These are phyloP conservation scores for Fissipunctia ypsillon DNA, from an alignment of 2,888 invertebrate species.

Conservation along the genomic window DNA sequence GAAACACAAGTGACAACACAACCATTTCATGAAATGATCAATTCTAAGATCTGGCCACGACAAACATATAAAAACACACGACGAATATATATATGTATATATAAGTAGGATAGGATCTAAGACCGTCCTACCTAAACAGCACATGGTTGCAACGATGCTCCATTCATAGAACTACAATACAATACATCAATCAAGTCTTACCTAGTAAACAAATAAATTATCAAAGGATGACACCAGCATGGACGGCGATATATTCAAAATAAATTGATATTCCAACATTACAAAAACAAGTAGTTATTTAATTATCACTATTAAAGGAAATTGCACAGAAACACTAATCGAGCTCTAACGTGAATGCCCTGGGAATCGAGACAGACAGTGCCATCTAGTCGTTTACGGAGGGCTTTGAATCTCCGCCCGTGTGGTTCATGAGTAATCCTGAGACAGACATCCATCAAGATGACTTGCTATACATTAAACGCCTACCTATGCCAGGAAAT, in stretches of 20 bases:
- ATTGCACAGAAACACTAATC: constrained; percentile 36
- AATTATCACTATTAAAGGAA: constrained; percentile 26
- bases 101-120: too few species aligned
- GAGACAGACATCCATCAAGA: constrained; percentile 35
- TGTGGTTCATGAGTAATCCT: constrained; percentile 14
- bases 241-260: constrained; percentile 25
- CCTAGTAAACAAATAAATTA: constrained; percentile 36
- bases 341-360: constrained; percentile 37
- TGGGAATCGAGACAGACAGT: constrained; percentile 39
- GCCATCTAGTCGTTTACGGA: constrained; percentile 48
- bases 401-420: constrained; percentile 24
- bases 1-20: too few species aligned
- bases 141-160: constrained; percentile 29
- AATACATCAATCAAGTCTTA: constrained; percentile 43
- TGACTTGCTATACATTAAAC: constrained; percentile 26
- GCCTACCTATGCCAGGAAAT: background rate
- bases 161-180: constrained; percentile 38
- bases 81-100: too few species aligned
- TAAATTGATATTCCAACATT: constrained; percentile 20
- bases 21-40: too few species aligned
- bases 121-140: background rate
- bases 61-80: too few species aligned
- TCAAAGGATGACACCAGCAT: constrained; percentile 23
- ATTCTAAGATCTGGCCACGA: too few species aligned
- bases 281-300: constrained; percentile 22